These are phyloP conservation scores for Agrochola circellaris DNA, from an alignment of 2,888 invertebrate genomes.

Conservation along the genomic window DNA sequence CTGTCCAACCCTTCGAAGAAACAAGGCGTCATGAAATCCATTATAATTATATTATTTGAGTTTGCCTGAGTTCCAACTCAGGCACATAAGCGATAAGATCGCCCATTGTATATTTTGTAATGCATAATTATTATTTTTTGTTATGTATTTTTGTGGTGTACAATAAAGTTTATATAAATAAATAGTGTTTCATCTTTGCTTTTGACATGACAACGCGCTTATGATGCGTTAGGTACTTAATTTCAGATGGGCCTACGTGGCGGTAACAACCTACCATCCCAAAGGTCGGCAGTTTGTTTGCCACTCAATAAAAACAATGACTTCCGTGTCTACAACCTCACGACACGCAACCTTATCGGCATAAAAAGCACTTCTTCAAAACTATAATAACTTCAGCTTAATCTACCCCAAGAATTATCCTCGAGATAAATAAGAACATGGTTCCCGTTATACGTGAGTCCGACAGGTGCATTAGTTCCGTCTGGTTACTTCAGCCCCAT, in stretches of 20 bases:
- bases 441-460: conserved; percentile 42
- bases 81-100: no score
- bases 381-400: conserved; percentile 5
- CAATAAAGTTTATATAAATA: no score
- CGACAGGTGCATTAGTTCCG: conserved; percentile 63
- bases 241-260: no score
- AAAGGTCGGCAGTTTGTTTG: background rate
- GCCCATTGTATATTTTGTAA: no score
- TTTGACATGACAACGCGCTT: no score
- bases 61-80: background rate
- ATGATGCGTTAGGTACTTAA: background rate
- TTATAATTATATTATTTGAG: background rate
- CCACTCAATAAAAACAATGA: conserved; percentile 1
- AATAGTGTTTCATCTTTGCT: background rate
- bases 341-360: background rate
- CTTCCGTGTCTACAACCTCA: background rate
- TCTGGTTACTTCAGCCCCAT: conserved; percentile 49
- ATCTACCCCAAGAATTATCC: conserved; percentile 37
- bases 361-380: conserved; percentile 20
- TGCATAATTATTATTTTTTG: no score
- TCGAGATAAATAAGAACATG: conserved; percentile 58
- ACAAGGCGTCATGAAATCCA: background rate
- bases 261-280: background rate
- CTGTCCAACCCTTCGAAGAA: no score
- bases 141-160: no score